A percentile compares a stretch with the other conserved stretches of the same genome.
phyloP scores from a whole-genome alignment of 2,888 invertebrate species.

The Bombyx huttoni region DNA sequence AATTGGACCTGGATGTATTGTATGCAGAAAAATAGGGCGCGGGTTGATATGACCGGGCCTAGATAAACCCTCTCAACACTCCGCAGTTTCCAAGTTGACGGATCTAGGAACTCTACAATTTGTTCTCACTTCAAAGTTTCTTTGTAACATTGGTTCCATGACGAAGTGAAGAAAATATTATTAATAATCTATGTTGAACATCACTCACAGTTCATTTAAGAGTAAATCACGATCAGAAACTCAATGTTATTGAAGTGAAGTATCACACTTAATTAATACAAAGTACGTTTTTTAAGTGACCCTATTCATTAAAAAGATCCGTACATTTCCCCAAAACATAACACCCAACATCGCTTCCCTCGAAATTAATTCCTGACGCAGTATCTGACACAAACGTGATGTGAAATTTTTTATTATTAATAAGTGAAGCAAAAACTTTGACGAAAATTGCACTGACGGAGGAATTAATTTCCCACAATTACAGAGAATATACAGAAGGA shows the following conservation, averaged over 20 bases:
- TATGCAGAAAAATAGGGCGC: conserved; percentile 32
- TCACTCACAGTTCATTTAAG: no score
- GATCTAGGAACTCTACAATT: conserved; percentile 14
- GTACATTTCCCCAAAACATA: not conserved
- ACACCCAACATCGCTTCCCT: not conserved
- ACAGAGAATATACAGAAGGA: no score
- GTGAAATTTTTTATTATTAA: not conserved
- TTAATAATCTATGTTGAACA: no score
- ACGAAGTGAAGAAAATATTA: not conserved
- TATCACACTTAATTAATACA: not conserved
- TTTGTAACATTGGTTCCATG: not conserved
- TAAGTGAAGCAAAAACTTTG: no score
- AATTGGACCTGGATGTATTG: conserved; percentile 19
- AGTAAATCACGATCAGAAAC: not conserved
- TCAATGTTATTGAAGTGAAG: not conserved
- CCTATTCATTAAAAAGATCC: not conserved
- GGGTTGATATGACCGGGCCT: conserved; percentile 17
- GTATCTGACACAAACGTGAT: not conserved
- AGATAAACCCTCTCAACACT: conserved; percentile 25
- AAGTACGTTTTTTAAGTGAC: not conserved
- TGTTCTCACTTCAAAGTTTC: not conserved
- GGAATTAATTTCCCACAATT: no score
- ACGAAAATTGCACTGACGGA: no score
- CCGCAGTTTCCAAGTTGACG: conserved; percentile 17
- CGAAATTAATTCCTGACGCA: not conserved